Base-by-base conservation (phyloP, 2,888 invertebrate species). In the Troilus luridus region DNA sequence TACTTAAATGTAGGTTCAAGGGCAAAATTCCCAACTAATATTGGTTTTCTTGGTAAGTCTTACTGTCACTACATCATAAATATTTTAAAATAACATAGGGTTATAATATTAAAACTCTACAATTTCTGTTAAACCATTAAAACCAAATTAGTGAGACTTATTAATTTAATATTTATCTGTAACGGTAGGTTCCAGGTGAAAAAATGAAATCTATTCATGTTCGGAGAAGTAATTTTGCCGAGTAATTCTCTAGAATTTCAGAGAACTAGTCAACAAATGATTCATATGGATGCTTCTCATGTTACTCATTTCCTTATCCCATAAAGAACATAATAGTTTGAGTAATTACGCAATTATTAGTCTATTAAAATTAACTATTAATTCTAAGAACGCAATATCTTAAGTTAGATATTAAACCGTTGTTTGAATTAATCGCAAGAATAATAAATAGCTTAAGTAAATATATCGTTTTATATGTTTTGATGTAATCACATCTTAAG, bases 191-290 rank as follows among this genome's bases (percentile, higher is more conserved):
- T 24, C 24, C 12, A 24, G 11, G 24, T 0, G 27, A 7, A 19
- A 2, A 77, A 27, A 77, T 19, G 41, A 41, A 77, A 41, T 41
- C 27, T 77, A 77, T 77, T 77, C 1, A 41, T 41, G 72, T 77
- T 77, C 72, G 7, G 27, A 77, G 72, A 77, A 77, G 72, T 41
- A 17, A 77, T 72, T 77, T 77, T 77, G 72, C 17, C 72, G 72
- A 19, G 41, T 41, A 41, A 41, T 41, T 41, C 41, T 17, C 17
- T 1, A 17, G 27, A 19, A 77, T 17, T 41, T 27, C 27, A 77
- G 41, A 19, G 72, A 77, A 41, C 27, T 27, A 27, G 72, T 72
- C 27, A 72, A 72, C 17, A 67, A 67, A 41, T 77, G 72, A 77
- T 77, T 77, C 72, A 77, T 77, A 77, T 77, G 17, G 41, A 77